Evolutionary conservation across 2,888 invertebrate genomes (phyloP), one percentile per base, ranked within the genome.

Genomic region (Oligia strigilis): DNA sequence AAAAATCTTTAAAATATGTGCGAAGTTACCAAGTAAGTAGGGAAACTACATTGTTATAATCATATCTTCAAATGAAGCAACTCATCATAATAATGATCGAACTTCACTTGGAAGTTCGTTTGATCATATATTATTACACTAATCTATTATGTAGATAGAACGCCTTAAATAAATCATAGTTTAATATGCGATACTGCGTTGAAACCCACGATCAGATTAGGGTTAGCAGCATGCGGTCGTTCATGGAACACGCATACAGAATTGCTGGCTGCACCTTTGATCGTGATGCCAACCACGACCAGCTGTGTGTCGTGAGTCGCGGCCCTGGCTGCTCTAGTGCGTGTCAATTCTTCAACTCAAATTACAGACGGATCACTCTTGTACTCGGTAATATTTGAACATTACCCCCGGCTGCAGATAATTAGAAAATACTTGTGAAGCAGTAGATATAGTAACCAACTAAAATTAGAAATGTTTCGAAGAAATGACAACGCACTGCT

Each of bases 401-500:
- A 55, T 81, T 83, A 81, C 74, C 67, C 75, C 65, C 73, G 46
- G 17, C 49, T 64, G n/a, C 13, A 83, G 52, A 77, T 75, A 76
- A 83, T 86, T 86, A 75, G 66, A 71, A 84, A 65, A 74, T 80
- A 58, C 72, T n/a, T 52, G 52, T 71, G 71, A 70, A 83, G 49
- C 62, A 64, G n/a, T 65, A 62, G 74, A n/a, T 81, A 82, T 65
- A 62, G 85, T 83, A 86, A 88, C 83, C 64, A 67, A 55, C 80
- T 87, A 89, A 82, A 81, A 79, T 81, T 85, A 86, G 81, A 77
- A 72, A n/a, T 66, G n/a, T 73, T 89, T 87, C 87, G 46, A 70
- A 89, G 91, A 92, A 92, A 93, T 86, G 80, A 84, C 80, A 83
- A 85, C 89, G 91, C 93, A 93, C 93, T 92, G 85, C 85, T 90